These are phyloP conservation scores for Macrosiphum euphorbiae DNA, from an alignment of 2,888 invertebrate species.

Conservation along the genomic window DNA sequence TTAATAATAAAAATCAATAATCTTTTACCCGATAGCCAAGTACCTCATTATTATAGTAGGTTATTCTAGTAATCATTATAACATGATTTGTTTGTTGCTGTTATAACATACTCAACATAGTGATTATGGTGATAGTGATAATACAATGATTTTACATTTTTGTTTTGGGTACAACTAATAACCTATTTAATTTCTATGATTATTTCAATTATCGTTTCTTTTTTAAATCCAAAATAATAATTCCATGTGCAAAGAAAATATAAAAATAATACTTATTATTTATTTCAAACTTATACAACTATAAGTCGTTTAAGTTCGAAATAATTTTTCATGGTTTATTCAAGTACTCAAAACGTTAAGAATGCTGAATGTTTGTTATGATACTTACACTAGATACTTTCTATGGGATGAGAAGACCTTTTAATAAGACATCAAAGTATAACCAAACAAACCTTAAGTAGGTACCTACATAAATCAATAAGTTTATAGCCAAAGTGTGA, in stretches of 20 bases:
- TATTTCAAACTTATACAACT: neutral
- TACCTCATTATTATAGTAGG: neutral
- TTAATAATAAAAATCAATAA: constrained; percentile 2
- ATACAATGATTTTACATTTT: neutral
- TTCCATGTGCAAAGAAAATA: neutral
- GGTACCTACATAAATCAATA: neutral
- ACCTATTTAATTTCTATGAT: neutral
- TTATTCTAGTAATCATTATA: too few relatives aligned
- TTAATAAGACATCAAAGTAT: neutral
- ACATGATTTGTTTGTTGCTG: neutral
- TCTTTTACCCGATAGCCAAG: neutral
- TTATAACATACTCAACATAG: too few relatives aligned
- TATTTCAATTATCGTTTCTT: neutral
- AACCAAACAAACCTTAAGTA: neutral
- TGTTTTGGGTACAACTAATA: neutral
- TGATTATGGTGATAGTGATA: too few relatives aligned
- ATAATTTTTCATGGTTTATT: neutral
- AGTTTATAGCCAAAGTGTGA: neutral
- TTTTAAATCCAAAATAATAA: neutral
- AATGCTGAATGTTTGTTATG: neutral
- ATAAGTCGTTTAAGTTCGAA: neutral
- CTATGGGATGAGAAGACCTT: neutral
- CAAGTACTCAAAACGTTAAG: neutral
- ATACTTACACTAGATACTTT: neutral
- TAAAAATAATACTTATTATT: neutral